Conservation (phyloP, 2,797 vertebrate genomes). For the Melanitta fusca region DNA sequence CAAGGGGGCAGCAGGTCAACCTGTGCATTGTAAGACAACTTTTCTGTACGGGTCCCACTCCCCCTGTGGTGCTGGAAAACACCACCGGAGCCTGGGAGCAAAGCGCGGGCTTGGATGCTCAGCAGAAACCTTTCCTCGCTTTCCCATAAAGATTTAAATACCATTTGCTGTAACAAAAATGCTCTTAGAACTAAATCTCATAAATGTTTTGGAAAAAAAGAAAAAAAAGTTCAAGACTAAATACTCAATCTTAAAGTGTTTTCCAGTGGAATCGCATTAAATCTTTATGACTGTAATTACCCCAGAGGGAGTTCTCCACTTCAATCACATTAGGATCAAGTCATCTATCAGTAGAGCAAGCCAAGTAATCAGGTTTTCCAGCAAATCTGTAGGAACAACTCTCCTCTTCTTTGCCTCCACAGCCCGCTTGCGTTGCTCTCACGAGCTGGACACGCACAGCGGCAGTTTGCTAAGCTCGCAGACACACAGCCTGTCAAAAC, state of each 20-base stretch:
- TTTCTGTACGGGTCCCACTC: background rate
- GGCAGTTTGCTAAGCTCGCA: background rate
- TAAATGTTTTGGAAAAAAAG: accelerated
- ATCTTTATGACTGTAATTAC: background rate
- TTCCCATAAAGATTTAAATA: background rate
- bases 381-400: background rate
- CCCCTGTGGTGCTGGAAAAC: background rate
- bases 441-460: accelerated
- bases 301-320: background rate
- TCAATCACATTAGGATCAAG: background rate
- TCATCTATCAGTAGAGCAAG: background rate
- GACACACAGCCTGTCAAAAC: background rate
- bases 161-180: background rate
- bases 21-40: background rate
- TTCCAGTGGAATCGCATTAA: background rate
- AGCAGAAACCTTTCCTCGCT: background rate
- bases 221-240: background rate
- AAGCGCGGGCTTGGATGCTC: background rate
- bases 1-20: background rate
- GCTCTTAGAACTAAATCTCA: background rate
- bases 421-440: accelerated
- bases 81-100: background rate
- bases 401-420: background rate
- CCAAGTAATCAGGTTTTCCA: background rate
- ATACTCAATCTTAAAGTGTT: background rate